phyloP scores from a whole-genome alignment of 2,888 invertebrate genomes.

The Cantharis rufa region DNA sequence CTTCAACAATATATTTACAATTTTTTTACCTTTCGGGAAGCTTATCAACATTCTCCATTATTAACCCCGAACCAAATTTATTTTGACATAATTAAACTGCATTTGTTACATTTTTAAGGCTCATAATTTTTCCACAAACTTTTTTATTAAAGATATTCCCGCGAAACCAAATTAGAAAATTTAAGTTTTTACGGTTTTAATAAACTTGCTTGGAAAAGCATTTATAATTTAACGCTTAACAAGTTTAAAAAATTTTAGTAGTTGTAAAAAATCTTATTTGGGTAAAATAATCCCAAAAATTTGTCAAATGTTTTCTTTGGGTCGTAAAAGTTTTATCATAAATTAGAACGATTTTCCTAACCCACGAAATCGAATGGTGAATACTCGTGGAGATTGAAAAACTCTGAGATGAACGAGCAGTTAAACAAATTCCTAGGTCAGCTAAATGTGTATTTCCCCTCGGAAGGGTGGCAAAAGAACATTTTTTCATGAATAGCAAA shows the following conservation, averaged over 20 bases:
- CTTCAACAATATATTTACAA: background rate
- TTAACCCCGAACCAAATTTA: background rate
- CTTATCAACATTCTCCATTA: background rate
- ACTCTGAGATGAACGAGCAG: background rate
- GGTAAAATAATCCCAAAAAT: background rate
- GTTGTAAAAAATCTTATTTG: background rate
- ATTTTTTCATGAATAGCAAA: background rate
- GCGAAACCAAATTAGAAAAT: background rate
- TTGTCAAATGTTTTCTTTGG: background rate
- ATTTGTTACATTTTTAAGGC: background rate
- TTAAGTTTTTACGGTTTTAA: background rate
- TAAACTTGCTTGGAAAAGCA: background rate
- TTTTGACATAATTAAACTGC: background rate
- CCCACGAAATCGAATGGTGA: background rate
- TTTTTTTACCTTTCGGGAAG: background rate
- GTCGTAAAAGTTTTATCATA: background rate
- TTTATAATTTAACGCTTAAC: background rate
- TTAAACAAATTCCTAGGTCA: background rate
- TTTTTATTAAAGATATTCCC: background rate
- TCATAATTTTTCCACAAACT: background rate
- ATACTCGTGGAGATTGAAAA: background rate
- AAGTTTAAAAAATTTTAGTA: background rate
- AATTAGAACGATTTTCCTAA: background rate
- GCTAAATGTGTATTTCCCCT: background rate
- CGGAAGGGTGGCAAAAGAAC: background rate